Conservation (phyloP, 2,797 vertebrate species). For the Phrynocephalus vlangalii region DNA sequence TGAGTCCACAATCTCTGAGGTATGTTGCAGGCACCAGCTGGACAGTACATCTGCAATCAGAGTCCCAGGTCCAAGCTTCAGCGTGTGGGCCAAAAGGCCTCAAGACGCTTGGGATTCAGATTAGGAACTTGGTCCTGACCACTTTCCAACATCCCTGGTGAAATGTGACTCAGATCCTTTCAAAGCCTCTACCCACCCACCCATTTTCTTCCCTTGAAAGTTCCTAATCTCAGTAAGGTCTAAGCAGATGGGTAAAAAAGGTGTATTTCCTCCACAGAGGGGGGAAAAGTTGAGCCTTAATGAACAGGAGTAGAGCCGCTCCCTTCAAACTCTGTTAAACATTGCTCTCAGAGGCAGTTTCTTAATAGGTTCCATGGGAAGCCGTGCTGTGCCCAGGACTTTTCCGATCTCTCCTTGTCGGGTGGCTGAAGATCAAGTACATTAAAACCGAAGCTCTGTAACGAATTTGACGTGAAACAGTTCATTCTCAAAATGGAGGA, state of each 20-base stretch:
- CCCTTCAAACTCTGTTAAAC: not conserved
- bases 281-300: constrained; percentile 4
- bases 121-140: too few species aligned
- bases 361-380: not conserved
- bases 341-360: not conserved
- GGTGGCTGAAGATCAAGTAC: constrained; percentile 30
- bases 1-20: too few species aligned
- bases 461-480: constrained; percentile 20
- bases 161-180: not conserved
- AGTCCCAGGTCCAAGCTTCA: too few species aligned
- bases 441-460: constrained; percentile 36
- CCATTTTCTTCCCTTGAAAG: not conserved
- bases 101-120: too few species aligned
- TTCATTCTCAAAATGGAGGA: constrained; percentile 7
- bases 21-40: too few species aligned
- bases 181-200: not conserved
- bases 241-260: not conserved
- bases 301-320: not conserved
- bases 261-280: not conserved
- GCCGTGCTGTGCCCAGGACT: not conserved
- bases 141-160: too few species aligned
- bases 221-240: not conserved
- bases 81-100: too few species aligned
- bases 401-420: constrained; percentile 5
- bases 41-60: too few species aligned